Evolutionary conservation across 2,888 invertebrate species (phyloP).

Genomic region (Helicoverpa assulta): DNA sequence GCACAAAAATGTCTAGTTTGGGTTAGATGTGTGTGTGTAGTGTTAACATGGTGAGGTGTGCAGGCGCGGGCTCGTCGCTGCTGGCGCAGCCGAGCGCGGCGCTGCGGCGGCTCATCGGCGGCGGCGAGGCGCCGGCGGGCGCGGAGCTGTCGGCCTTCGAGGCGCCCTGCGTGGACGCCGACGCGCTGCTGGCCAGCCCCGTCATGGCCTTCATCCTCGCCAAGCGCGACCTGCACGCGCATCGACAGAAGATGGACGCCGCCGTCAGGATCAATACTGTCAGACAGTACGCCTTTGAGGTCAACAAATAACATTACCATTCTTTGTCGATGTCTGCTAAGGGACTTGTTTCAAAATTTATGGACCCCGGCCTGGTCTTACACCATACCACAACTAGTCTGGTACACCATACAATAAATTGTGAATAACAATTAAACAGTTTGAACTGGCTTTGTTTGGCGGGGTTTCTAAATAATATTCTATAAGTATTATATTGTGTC

Average conservation of each 20-base stretch:
- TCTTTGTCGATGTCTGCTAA: no score
- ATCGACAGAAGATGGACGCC: constrained; percentile 96
- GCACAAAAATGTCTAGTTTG: no score
- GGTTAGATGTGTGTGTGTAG: no score
- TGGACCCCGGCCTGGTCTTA: no score
- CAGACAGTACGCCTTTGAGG: constrained; percentile 96
- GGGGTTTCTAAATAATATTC: no score
- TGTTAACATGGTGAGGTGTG: no score
- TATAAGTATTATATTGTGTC: no score
- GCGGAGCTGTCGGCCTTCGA: constrained; percentile 82
- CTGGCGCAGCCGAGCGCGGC: constrained; percentile 97
- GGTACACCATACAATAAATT: no score
- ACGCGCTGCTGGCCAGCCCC: constrained; percentile 93
- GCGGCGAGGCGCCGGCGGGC: constrained; percentile 72
- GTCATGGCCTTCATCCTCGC: constrained; percentile 96
- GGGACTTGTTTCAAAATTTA: no score
- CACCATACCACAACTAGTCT: no score
- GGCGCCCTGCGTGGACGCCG: constrained; percentile 82
- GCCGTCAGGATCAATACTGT: constrained; percentile 95
- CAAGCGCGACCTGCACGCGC: constrained; percentile 95
- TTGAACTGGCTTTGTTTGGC: no score
- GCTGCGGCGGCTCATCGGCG: constrained; percentile 93
- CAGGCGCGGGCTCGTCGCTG: constrained; percentile 94
- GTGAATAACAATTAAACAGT: no score
- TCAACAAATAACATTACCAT: constrained; percentile 60